Evolutionary conservation across 1,140 invertebrate species (phyloP).

Genomic region (Gryon sp.): DNA sequence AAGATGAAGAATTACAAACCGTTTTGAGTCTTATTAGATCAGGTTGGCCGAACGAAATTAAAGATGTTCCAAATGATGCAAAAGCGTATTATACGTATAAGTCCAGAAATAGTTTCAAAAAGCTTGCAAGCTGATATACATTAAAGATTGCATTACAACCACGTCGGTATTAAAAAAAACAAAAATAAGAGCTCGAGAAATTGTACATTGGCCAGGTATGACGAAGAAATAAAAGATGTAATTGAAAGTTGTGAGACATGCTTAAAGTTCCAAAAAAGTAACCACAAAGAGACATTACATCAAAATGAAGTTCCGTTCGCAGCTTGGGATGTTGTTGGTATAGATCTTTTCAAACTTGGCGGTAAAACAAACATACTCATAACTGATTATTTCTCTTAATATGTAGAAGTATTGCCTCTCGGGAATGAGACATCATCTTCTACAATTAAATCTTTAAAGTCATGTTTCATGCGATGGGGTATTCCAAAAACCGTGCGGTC

Average conservation of each 20-base stretch:
- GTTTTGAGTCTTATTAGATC: no score
- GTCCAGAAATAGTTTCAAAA: no score
- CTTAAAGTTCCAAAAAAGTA: slow-evolving; percentile 48
- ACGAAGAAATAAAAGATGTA: slow-evolving; percentile 47
- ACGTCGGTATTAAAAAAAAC: slow-evolving; percentile 64
- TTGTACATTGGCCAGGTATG: slow-evolving; percentile 67
- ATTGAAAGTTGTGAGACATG: slow-evolving; percentile 53
- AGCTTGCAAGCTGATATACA: no score
- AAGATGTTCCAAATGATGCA: slow-evolving; percentile 27
- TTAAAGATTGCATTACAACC: slow-evolving; percentile 61
- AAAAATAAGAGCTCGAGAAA: slow-evolving; percentile 53
- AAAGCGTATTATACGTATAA: slow-evolving; percentile 49
- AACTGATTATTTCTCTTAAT: slow-evolving; percentile 71
- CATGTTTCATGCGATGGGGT: slow-evolving; percentile 1
- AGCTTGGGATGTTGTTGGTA: no score
- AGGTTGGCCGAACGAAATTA: slow-evolving; percentile 40
- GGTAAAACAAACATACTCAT: no score
- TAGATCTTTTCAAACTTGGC: no score
- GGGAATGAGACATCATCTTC: no score
- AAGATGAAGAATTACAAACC: slow-evolving; percentile 5
- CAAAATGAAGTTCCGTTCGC: slow-evolving; percentile 67
- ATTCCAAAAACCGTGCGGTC: slow-evolving; percentile 15
- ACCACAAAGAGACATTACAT: slow-evolving; percentile 65
- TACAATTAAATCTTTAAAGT: slow-evolving; percentile 7
- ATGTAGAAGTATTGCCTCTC: slow-evolving; percentile 67